A percentile compares a stretch with the other conserved stretches of the same genome.
Conservation (phyloP, 2,797 vertebrate genomes). For the Nyctibius grandis region DNA sequence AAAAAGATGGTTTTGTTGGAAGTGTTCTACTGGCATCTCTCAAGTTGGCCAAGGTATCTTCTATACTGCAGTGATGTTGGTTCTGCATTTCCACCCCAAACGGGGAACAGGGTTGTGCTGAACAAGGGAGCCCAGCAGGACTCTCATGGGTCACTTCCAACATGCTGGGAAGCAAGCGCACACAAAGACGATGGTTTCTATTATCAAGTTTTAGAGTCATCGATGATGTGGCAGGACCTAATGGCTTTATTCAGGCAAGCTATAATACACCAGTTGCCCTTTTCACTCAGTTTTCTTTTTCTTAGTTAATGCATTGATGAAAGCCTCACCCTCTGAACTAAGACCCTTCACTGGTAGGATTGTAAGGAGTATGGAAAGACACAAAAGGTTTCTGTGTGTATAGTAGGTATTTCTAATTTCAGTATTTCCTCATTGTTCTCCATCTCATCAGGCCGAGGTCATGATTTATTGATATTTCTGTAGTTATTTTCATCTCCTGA, state of each 20-base stretch:
- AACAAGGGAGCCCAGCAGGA: not conserved
- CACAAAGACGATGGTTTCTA: not conserved
- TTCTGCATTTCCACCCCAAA: not conserved
- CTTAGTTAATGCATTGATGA: not conserved
- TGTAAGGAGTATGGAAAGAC: not conserved
- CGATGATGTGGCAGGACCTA: not conserved
- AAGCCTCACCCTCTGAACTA: not conserved
- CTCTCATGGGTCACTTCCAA: not conserved
- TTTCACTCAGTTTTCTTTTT: not conserved
- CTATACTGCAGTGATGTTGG: not conserved
- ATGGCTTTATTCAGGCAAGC: not conserved
- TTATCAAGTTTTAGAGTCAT: not conserved
- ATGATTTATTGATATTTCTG: not conserved
- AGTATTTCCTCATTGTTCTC: not conserved
- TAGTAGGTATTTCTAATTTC: not conserved
- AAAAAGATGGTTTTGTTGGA: not conserved
- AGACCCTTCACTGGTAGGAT: not conserved
- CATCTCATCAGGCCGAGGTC: not conserved
- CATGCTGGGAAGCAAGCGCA: rapidly evolving
- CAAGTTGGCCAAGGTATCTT: not conserved
- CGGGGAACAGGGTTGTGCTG: not conserved
- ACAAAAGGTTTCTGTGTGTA: not conserved
- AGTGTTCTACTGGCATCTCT: not conserved
- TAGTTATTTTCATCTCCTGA: not conserved
- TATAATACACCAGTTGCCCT: not conserved